Evolutionary conservation across 53 echinoderm and acorn worm genomes (phyloP), one percentile per base, ranked within the genome.

Genomic region (Henricia sp.): DNA sequence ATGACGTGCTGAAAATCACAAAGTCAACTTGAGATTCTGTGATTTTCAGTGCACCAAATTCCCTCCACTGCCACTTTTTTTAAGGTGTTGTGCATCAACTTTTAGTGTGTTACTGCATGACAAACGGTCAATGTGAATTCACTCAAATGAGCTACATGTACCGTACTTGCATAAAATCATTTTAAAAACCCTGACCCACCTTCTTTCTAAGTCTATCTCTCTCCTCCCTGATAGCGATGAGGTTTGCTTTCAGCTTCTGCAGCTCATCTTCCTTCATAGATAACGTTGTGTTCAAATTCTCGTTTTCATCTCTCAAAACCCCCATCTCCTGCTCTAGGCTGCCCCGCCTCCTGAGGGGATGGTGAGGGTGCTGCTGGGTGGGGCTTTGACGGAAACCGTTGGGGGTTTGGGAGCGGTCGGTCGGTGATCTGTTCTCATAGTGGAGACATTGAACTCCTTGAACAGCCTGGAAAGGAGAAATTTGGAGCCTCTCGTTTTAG

Each of bases 261-360:
- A 94, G 89, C 89, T 99, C 99, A 29, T 99, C 99, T 50, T 99
- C 94, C 87, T 94, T 94, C 83, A 88, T 88, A 37, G 89, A 85
- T 54, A 99, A 65, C 24, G 91, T 86, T 41, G 90, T 90, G 84
- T 94, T 99, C 62, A 99, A 75, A 4, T 90, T 92, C 84, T 99
- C 99, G 44, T 99, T 99, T 70, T 99, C 99, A 62, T 99, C 99
- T 52, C 92, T 65, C 29, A 99, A 80, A 48, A 99, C 72, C 21
- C 67, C 72, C 51, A 94, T 72, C 90, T 99, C 97, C 58, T 99
- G 99, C 82, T 99, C 92, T 77, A 96, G 87, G 83, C 93, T 93
- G 88, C 78, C 91, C 30, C 96, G 68, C 50, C 96, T 68, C 68
- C 96, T n/a, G n/a, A n/a, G n/a, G n/a, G n/a, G n/a, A n/a, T n/a